Conservation (phyloP, 1,140 invertebrate genomes). For the Apis mellifera region DNA sequence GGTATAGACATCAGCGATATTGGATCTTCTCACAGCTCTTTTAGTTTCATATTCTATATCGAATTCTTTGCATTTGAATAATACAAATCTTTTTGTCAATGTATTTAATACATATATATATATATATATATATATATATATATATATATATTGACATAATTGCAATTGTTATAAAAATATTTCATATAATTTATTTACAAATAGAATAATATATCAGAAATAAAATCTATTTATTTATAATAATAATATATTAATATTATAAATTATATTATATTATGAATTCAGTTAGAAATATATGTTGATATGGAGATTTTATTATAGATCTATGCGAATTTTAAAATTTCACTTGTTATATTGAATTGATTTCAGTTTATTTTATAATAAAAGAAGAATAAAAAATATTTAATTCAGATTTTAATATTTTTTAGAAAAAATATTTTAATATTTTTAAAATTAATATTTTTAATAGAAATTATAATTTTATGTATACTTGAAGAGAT, state of each 20-base stretch:
- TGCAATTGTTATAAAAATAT: background rate
- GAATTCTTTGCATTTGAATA: background rate
- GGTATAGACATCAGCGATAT: conserved; percentile 10
- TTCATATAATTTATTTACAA: background rate
- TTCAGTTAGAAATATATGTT: background rate
- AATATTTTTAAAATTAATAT: too few species aligned
- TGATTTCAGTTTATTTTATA: background rate
- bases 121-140: too few species aligned
- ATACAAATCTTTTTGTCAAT: background rate
- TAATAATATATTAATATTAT: too few species aligned
- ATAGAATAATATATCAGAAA: background rate
- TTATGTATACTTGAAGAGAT: too few species aligned
- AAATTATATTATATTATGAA: background rate
- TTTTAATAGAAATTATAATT: too few species aligned
- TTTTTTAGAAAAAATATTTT: too few species aligned
- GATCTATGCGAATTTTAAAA: background rate
- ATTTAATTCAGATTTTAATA: too few species aligned
- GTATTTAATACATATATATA: too few species aligned
- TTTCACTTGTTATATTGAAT: background rate
- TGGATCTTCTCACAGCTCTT: background rate
- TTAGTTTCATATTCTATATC: background rate
- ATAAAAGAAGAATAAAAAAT: background rate
- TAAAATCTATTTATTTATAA: background rate
- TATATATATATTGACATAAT: background rate
- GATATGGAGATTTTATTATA: conserved; percentile 2